Base-by-base conservation (phyloP, 2,888 invertebrate species). In the Nasonia oneida region DNA sequence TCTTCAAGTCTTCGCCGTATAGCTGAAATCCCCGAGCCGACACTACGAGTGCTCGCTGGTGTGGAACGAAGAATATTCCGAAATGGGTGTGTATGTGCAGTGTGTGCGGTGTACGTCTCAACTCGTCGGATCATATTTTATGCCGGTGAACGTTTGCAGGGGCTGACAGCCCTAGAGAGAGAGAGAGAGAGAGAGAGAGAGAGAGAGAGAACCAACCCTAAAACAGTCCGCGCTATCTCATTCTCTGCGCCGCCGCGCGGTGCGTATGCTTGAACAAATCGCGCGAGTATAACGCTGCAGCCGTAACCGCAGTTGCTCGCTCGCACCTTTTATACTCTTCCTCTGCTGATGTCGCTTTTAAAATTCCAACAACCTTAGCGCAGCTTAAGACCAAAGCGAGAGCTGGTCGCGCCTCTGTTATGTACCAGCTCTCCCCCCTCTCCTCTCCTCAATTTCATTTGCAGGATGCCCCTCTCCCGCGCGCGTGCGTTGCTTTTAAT, bases 81-180 rank as follows among this genome's bases (percentile, higher is more conserved):
- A 29, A 14, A 23, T n/a, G 29, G 42, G 39, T 81, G 18, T 73
- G 29, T 33, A 33, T 18, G 14, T 10, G 3, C 23, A 23, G 23
- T 23, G 6, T 23, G 18, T 23, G 64, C 37, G 37, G 37, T 37
- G 37, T 57, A 81, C 75, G 50, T 53, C 64, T 78, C 29, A 53
- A 71, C 76, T 78, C 64, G 78, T 47, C 50, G 70, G 78, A 78
- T 83, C 83, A 64, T 73, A 83, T 83, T 73, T 78, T 83, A 78
- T 73, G 14, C 29, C 14, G 82, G 37, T 33, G n/a, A 67, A 78
- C 37, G 73, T 33, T 71, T 18, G 50, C 18, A 5, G 57, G 33
- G 73, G n/a, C 77, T 73, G 78, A 73, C 78, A 83, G 83, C 8
- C 71, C 18, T 3, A 47, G 2, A 47, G 47, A 47, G 47, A 37